Evolutionary conservation across 92 coral and sea anemone genomes (phyloP).

Genomic region (Montipora capitata): DNA sequence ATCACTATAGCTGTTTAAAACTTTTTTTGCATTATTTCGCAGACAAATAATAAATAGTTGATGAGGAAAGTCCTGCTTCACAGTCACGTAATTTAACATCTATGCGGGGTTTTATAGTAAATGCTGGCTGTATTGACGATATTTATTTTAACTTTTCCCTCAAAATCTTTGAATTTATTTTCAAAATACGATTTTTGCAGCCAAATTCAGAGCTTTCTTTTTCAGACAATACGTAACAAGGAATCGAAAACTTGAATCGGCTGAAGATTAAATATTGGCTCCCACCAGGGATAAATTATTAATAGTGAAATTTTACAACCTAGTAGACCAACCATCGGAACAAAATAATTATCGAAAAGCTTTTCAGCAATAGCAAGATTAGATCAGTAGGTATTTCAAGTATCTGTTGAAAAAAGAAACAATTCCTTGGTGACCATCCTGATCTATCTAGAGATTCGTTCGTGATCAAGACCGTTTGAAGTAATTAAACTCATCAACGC

Average conservation of each 20-base stretch:
- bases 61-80: not conserved
- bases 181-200: too few species aligned
- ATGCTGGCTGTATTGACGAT: too few species aligned
- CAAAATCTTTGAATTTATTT: too few species aligned
- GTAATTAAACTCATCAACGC: not conserved
- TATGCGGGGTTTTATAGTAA: too few species aligned
- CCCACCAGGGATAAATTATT: not conserved
- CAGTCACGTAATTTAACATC: too few species aligned
- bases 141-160: too few species aligned
- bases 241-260: not conserved
- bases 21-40: not conserved
- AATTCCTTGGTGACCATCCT: too few species aligned
- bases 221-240: not conserved
- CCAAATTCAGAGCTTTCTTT: too few species aligned
- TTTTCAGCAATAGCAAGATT: not conserved
- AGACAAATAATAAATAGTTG: conserved; percentile 22
- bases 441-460: not conserved
- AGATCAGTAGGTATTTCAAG: too few species aligned
- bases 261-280: not conserved
- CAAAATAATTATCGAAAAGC: not conserved
- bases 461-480: not conserved
- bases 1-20: not conserved
- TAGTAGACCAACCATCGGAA: not conserved
- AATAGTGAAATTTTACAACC: not conserved
- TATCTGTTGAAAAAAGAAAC: too few species aligned